phyloP scores from a whole-genome alignment of 1,140 invertebrate species.

The Ceratina australensis region DNA sequence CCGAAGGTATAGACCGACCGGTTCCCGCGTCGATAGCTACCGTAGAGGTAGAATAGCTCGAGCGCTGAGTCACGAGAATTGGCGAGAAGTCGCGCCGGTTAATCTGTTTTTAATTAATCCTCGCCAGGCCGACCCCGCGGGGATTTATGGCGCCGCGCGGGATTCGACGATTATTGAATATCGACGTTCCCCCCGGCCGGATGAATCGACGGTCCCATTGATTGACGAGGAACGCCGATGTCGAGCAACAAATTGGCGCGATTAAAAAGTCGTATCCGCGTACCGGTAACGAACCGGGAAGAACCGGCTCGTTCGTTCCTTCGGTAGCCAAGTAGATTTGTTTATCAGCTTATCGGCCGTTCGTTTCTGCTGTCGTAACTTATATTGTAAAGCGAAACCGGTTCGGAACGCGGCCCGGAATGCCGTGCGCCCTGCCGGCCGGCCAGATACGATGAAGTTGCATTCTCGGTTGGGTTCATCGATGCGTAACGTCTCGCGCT shows the following conservation, averaged over 20 bases:
- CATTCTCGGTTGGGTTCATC: constrained; percentile 55
- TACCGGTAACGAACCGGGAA: constrained; percentile 49
- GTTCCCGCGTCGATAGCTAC: not conserved
- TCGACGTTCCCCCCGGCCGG: constrained; percentile 31
- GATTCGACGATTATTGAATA: not conserved
- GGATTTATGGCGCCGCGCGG: too few species aligned
- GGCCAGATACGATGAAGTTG: constrained; percentile 60
- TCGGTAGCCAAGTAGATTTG: constrained; percentile 62
- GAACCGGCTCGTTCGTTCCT: constrained; percentile 58
- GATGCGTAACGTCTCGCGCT: constrained; percentile 55
- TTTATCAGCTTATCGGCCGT: constrained; percentile 65
- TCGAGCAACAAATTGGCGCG: constrained; percentile 53
- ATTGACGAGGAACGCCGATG: constrained; percentile 33
- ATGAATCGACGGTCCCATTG: constrained; percentile 47
- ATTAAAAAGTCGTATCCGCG: constrained; percentile 58
- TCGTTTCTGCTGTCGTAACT: constrained; percentile 57
- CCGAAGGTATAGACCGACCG: not conserved
- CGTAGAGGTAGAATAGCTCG: not conserved
- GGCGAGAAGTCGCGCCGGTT: constrained; percentile 19
- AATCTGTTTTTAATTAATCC: constrained; percentile 61
- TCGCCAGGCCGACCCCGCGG: not conserved
- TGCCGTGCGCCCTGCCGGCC: constrained; percentile 38
- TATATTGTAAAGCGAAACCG: constrained; percentile 66
- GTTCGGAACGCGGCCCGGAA: constrained; percentile 52
- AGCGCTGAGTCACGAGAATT: not conserved